Evolutionary conservation across 1,140 invertebrate species (phyloP), one percentile per base, ranked within the genome.

Genomic region (Cotesia vestalis): DNA sequence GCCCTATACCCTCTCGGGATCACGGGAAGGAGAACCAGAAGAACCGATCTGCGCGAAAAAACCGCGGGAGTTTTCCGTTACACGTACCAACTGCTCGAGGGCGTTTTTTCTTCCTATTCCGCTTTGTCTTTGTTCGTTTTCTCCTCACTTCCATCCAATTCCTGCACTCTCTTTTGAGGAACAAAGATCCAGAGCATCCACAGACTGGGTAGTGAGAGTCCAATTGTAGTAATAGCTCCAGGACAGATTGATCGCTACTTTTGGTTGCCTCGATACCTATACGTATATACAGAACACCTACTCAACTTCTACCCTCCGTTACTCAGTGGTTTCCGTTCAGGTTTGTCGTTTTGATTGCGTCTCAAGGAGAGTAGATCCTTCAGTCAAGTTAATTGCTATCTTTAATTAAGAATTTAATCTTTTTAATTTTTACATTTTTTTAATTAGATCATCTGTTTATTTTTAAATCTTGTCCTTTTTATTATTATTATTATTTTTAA

Each of bases 181-280:
- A 55, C 53, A 14, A 9, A 17, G 5, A 20, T 20, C 20, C 17
- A 20, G 9, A 12, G 12, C 53, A 55, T 55, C 17, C n/a, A 14
- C 53, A 20, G 17, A 9, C 20, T 27, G 17, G 17, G 12, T 9
- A 55, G 17, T 6, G 4, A 17, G 3, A 35, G n/a, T 27, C 60
- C 60, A 38, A 62, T 62, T 62, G 60, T 62, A 27, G 46, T 51
- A 55, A 67, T 53, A 52, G 40, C 40, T 40, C 35, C 51, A 5
- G 51, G 66, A 20, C 51, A 55, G 66, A 67, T 67, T 67, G 66
- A 67, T 67, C 52, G 51, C 66, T 67, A 67, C 51, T 67, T 67
- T 67, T 67, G 38, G 66, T n/a, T 20, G 20, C 9, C 12, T 55
- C 66, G 34, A 59, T 27, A 59, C 57, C 57, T 59, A 46, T 46